Base-by-base conservation (phyloP, 2,113 vertebrate genomes). In the Lonchura striata region DNA sequence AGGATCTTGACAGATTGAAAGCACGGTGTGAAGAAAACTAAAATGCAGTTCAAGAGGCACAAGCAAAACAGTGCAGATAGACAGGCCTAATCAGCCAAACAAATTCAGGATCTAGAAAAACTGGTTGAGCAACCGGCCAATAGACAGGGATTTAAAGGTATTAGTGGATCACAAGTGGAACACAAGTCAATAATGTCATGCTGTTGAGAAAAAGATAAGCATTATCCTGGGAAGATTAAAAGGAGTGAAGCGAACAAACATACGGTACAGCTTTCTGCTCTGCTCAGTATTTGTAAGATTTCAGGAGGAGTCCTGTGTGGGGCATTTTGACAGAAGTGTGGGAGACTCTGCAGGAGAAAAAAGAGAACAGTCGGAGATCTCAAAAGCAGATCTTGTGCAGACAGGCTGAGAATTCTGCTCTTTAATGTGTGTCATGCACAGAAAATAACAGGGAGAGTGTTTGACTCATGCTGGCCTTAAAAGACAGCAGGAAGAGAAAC, bases 111-210 rank as follows among this genome's bases (percentile, higher is more conserved):
- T 90, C 92, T 82, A 50, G 88, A 82, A 87, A 94, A 94, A 90
- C 69, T 90, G 78, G 28, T 60, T 92, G 88, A 93, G 82, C 74
- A 95, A 75, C 74, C 18, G 61, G 74, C 85, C 85, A 87, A 78
- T 27, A 93, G 82, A 75, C 39, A 71, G 85, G 90, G 92, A 93
- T 96, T 96, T 93, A 92, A 90, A 93, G 78, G 91, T 91, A 95
- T 95, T 96, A 95, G 94, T 79, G 88, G 88, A 94, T 95, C 94
- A 94, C 78, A 93, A 94, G 92, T 93, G 85, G 85, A 90, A 93
- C 88, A 79, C 75, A 75, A 94, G 92, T 96, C 92, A 94, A 90
- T 93, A 95, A 93, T 78, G 88, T 87, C 90, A 90, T 79, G 74
- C 88, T 87, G 85, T 93, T 90, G 91, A 87, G 92, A 70, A 90